Conservation (phyloP, 2,797 vertebrate genomes). For the Sebastiscus albofasciatus region DNA sequence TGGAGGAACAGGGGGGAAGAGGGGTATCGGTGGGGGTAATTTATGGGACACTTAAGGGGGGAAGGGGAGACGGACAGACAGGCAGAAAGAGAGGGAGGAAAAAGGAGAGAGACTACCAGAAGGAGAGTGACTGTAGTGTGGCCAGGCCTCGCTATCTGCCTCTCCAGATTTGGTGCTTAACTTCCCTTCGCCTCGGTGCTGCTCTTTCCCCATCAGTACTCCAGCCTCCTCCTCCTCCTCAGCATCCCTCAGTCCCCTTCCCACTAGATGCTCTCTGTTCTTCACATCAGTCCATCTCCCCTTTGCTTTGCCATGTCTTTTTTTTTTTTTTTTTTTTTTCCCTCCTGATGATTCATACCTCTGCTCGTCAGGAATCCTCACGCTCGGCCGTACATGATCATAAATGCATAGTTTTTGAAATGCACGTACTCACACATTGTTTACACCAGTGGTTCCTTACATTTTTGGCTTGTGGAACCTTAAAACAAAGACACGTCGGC, state of each 20-base stretch:
- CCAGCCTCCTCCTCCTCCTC: constrained; percentile 2
- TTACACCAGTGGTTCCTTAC: not conserved
- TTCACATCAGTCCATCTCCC: constrained; percentile 1
- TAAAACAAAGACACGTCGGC: not conserved
- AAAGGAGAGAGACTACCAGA: not conserved
- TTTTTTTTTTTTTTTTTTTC: not conserved
- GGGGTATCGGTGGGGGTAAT: constrained; percentile 49
- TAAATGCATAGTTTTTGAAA: not conserved
- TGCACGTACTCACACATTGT: not conserved
- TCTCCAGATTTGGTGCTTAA: constrained; percentile 54
- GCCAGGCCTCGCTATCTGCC: constrained; percentile 55
- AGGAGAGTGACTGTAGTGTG: constrained; percentile 49
- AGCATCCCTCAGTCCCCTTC: not conserved
- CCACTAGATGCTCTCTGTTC: not conserved
- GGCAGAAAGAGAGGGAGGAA: constrained; percentile 13
- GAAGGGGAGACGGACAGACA: constrained; percentile 1
- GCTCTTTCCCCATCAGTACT: constrained; percentile 16
- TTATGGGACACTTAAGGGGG: constrained; percentile 55
- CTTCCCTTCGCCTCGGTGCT: constrained; percentile 27
- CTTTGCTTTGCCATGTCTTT: not conserved
- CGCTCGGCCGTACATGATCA: not conserved
- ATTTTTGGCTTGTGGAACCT: not conserved
- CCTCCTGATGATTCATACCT: not conserved
- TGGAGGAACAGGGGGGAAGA: constrained; percentile 37
- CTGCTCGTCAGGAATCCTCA: not conserved